Conservation (phyloP, 92 coral and sea anemone species). For the Desmophyllum pertusum region DNA sequence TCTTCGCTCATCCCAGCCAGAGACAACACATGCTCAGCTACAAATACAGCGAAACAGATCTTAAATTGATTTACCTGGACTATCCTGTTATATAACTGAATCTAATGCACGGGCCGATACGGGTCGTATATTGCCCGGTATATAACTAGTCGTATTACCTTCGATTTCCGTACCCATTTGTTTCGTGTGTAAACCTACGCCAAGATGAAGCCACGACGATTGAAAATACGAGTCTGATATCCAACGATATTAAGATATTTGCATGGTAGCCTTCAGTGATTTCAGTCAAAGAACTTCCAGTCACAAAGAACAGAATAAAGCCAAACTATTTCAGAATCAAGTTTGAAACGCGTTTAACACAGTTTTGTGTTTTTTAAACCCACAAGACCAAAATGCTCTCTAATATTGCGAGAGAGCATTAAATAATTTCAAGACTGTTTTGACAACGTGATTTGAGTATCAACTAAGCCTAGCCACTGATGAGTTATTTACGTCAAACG, state of each 20-base stretch:
- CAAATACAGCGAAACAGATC: neutral
- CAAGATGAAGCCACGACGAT: neutral
- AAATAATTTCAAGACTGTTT: neutral
- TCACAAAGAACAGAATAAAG: neutral
- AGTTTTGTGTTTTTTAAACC: neutral
- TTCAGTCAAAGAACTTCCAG: neutral
- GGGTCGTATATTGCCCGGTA: neutral
- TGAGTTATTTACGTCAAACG: conserved; percentile 15
- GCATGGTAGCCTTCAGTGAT: neutral
- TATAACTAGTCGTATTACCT: neutral
- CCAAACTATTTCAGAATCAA: neutral
- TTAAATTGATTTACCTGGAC: neutral
- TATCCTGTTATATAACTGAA: neutral
- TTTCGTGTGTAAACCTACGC: neutral
- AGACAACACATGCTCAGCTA: conserved; percentile 91
- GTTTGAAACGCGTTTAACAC: neutral
- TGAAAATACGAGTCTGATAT: neutral
- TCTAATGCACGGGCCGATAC: neutral
- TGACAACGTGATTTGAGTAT: neutral
- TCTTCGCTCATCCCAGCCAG: conserved; percentile 78
- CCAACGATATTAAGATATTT: neutral
- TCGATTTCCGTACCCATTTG: conserved; percentile 6
- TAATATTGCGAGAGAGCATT: neutral
- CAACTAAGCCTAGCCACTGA: neutral
- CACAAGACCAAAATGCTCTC: too few species aligned